phyloP scores from a whole-genome alignment of 1,140 invertebrate species.

The Uloborus diversus region DNA sequence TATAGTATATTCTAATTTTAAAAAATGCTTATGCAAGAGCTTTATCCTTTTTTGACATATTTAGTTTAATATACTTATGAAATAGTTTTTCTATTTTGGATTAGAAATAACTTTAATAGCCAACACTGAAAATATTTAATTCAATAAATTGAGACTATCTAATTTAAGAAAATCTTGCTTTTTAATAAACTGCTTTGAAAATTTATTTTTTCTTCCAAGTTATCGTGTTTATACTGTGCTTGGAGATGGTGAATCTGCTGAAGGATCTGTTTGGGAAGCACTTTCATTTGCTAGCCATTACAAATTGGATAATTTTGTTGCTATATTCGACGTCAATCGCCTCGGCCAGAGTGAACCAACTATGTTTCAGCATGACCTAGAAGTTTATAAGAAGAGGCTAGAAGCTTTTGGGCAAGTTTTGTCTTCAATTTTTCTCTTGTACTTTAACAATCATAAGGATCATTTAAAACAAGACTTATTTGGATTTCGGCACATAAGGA shows the following conservation, averaged over 20 bases:
- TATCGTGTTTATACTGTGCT: slow-evolving; percentile 92
- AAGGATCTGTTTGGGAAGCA: slow-evolving; percentile 99
- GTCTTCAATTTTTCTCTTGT: slow-evolving; percentile 6
- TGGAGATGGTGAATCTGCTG: slow-evolving; percentile 97
- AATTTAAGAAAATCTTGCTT: too few relatives aligned
- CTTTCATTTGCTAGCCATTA: slow-evolving; percentile 94
- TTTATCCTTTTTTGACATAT: too few relatives aligned
- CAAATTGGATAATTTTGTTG: slow-evolving; percentile 95
- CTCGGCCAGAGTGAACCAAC: slow-evolving; percentile 97
- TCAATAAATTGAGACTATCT: too few relatives aligned
- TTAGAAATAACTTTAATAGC: too few relatives aligned
- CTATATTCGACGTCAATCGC: slow-evolving; percentile 97
- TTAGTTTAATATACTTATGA: too few relatives aligned
- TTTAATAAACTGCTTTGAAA: too few relatives aligned
- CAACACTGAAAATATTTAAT: too few relatives aligned
- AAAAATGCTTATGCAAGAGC: too few relatives aligned
- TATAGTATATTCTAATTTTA: too few relatives aligned
- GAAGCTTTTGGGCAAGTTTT: slow-evolving; percentile 85
- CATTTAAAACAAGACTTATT: too few relatives aligned
- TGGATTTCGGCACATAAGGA: too few relatives aligned
- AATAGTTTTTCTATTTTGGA: too few relatives aligned
- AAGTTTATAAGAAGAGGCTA: slow-evolving; percentile 85
- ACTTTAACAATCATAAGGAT: neutral
- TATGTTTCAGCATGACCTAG: slow-evolving; percentile 90
- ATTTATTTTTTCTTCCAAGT: slow-evolving; percentile 52